phyloP scores from a whole-genome alignment of 2,797 vertebrate species.

The Dipus sagitta region DNA sequence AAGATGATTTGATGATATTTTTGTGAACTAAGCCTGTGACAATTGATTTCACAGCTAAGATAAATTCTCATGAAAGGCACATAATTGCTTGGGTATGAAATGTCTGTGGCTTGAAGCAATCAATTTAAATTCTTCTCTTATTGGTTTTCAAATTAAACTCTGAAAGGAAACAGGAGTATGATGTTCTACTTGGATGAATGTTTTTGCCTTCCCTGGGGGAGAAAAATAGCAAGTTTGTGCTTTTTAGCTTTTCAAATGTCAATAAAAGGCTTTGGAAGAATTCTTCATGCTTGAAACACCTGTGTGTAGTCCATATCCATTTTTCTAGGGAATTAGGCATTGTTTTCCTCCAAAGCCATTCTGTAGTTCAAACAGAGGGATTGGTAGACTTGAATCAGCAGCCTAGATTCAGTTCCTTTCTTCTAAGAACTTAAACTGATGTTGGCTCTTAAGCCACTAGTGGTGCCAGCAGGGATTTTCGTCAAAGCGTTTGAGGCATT shows the following conservation, averaged over 20 bases:
- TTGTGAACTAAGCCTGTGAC: constrained; percentile 83
- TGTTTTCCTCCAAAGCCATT: background rate
- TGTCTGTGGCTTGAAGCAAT: constrained; percentile 82
- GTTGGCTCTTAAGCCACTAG: background rate
- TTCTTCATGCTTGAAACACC: constrained; percentile 58
- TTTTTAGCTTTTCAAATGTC: constrained; percentile 66
- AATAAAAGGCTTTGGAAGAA: constrained; percentile 60
- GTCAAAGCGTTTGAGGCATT: constrained; percentile 10
- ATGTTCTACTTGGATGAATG: constrained; percentile 55
- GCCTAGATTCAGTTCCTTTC: constrained; percentile 33
- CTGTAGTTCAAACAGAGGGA: constrained; percentile 35
- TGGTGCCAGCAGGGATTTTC: constrained; percentile 48
- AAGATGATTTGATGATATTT: constrained; percentile 83
- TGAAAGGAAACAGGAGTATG: constrained; percentile 43
- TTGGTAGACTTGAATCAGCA: constrained; percentile 24
- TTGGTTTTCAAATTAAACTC: constrained; percentile 81
- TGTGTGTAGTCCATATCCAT: background rate
- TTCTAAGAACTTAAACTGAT: background rate
- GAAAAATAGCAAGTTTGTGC: constrained; percentile 36
- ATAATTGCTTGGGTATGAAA: constrained; percentile 82
- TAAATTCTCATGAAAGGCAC: constrained; percentile 85
- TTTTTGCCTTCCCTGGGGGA: constrained; percentile 54
- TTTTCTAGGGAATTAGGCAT: constrained; percentile 49
- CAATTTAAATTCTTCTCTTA: constrained; percentile 79
- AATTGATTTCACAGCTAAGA: constrained; percentile 87